Evolutionary conservation across 2,888 invertebrate species (phyloP).

Genomic region (Leucoptera coffeella): DNA sequence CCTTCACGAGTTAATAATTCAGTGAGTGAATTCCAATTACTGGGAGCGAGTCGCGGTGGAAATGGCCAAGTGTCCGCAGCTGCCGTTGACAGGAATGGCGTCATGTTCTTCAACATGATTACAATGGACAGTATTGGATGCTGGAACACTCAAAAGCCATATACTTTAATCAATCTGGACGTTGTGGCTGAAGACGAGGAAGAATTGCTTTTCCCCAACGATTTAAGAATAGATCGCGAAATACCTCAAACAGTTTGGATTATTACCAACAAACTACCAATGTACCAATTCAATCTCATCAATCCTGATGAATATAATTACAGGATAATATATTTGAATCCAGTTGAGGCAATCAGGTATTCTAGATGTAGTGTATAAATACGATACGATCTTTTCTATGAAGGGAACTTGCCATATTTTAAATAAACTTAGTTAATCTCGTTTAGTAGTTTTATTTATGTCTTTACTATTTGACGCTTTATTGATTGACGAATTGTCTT

Average conservation of each 20-base stretch:
- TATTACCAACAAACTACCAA: conserved; percentile 68
- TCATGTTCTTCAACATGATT: conserved; percentile 78
- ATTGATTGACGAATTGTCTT: no score
- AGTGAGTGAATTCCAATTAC: conserved; percentile 29
- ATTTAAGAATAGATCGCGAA: conserved; percentile 69
- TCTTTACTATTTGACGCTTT: no score
- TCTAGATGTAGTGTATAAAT: conserved; percentile 63
- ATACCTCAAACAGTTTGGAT: conserved; percentile 67
- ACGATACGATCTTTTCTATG: no score
- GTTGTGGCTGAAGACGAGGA: conserved; percentile 57
- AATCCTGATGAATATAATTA: conserved; percentile 66
- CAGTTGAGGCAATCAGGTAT: conserved; percentile 52
- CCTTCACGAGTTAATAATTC: conserved; percentile 36
- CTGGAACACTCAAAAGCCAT: conserved; percentile 76
- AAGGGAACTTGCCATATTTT: no score
- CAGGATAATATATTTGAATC: conserved; percentile 63
- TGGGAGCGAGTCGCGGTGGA: conserved; percentile 49
- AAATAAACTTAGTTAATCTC: no score
- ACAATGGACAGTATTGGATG: conserved; percentile 73
- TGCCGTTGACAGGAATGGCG: conserved; percentile 65
- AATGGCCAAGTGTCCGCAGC: conserved; percentile 70
- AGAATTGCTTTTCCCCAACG: conserved; percentile 73
- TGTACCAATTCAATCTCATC: conserved; percentile 65
- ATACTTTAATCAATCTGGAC: conserved; percentile 57
- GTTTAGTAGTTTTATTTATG: no score